Base-by-base conservation (phyloP, 2,888 invertebrate genomes). In the Didymodactylos carnosus region DNA sequence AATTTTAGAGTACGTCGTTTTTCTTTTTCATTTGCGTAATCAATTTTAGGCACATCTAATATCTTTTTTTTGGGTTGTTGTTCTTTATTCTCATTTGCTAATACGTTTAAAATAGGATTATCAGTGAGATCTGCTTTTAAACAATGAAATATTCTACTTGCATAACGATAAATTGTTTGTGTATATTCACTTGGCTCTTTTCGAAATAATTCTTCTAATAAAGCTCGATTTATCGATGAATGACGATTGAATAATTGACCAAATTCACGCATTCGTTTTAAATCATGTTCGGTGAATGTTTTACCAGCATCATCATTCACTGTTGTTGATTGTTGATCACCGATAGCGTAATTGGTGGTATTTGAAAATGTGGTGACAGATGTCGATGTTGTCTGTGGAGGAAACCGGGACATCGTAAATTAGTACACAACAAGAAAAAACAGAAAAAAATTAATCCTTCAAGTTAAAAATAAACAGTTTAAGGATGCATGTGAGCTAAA, bases 91-190 rank as follows among this genome's bases (percentile, higher is more conserved):
- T 29, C 35, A 62, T 14, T 14, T 1, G 62, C 27, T 35, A 74
- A 27, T 5, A 71, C 43, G 40, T 71, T 74, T 39, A 74, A 46
- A 43, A 74, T 27, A 23, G 74, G 74, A 74, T 72, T 74, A n/a
- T n/a, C n/a, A 25, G 53, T 62, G 39, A 71, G 71, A 46, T 74
- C 74, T 16, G 71, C 74, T 69, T 74, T 74, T 25, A 74, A n/a
- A 29, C 74, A 74, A 69, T 74, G 71, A 46, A 51, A 74, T 35
- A 74, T 74, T 11, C 74, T 25, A n/a, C 71, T 71, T 25, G 74
- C 74, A 71, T 71, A 71, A 35, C 71, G 71, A 39, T 71, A 74
- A 35, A 74, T 49, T 16, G 71, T 46, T 72, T 71, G 74, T 13
- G 53, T 71, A 41, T 71, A 74, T 16, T 71, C 46, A 11, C 71